A percentile compares a stretch with the other conserved stretches of the same genome.
Evolutionary conservation across 2,888 invertebrate species (phyloP).

Genomic region (Zygogramma bicolorata): DNA sequence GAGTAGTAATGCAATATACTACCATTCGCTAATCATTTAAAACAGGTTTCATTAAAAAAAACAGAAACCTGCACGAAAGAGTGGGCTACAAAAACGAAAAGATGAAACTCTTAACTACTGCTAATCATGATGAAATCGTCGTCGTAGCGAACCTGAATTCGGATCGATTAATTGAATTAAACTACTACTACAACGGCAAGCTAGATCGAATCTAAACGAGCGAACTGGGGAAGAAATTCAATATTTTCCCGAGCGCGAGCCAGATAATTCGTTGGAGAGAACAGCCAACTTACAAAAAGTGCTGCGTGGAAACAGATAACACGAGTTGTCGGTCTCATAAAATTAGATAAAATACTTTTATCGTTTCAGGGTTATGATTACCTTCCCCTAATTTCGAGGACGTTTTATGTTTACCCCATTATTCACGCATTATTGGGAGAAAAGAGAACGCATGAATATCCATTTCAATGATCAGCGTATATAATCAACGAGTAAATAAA

Average conservation of each 20-base stretch:
- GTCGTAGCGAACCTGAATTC: neutral
- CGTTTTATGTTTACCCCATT: no score
- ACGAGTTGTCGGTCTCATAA: neutral
- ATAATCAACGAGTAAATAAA: no score
- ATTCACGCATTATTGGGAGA: no score
- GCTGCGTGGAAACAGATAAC: neutral
- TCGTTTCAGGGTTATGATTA: neutral
- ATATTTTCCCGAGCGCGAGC: neutral
- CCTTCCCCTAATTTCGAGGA: neutral
- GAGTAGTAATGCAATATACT: no score
- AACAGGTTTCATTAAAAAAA: no score
- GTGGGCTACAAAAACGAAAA: no score
- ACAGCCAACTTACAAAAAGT: neutral
- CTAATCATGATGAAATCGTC: neutral
- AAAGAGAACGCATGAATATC: no score
- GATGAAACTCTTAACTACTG: neutral
- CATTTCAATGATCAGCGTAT: no score
- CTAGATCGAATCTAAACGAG: slow-evolving; percentile 4
- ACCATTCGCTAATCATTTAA: no score
- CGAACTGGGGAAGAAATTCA: slow-evolving; percentile 9
- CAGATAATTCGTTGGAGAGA: neutral
- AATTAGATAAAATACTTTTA: neutral
- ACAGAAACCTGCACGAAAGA: no score
- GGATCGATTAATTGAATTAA: slow-evolving; percentile 9
- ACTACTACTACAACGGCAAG: neutral